These are phyloP conservation scores for Ophthalmolycus amberensis DNA, from an alignment of 2,113 vertebrate genomes.

Conservation along the genomic window DNA sequence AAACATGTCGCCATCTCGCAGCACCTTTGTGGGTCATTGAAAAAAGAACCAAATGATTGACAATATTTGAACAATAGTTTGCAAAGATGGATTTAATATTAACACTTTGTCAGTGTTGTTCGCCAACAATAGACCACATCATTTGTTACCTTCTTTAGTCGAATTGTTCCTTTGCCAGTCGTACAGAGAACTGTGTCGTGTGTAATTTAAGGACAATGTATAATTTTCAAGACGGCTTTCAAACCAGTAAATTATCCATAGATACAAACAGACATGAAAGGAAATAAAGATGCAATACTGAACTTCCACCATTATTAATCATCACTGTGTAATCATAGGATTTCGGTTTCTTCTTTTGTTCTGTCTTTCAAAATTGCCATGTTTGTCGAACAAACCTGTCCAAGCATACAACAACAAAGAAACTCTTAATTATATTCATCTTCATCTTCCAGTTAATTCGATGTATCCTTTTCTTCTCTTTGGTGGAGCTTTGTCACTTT, in stretches of 20 bases:
- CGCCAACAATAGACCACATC: background rate
- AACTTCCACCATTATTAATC: conserved; percentile 9
- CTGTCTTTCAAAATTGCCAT: background rate
- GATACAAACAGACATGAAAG: background rate
- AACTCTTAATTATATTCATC: conserved; percentile 4
- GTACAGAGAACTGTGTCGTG: background rate
- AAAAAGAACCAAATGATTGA: background rate
- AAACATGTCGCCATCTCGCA: background rate
- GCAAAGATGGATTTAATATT: background rate
- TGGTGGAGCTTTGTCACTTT: background rate
- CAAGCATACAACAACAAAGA: background rate
- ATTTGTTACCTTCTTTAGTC: background rate
- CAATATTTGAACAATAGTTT: background rate
- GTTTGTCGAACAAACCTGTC: conserved; percentile 17
- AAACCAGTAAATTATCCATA: background rate
- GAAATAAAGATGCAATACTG: background rate
- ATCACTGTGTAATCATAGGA: conserved; percentile 1
- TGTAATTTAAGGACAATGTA: background rate
- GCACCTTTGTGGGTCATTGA: background rate
- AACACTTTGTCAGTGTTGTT: background rate
- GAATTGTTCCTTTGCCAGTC: background rate
- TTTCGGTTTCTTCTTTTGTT: background rate
- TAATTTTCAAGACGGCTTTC: conserved; percentile 8
- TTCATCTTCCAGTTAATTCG: conserved; percentile 4
- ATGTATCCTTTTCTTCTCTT: background rate